These are phyloP conservation scores for Anguilla obscura DNA, from an alignment of 2,797 vertebrate genomes.

Conservation along the genomic window DNA sequence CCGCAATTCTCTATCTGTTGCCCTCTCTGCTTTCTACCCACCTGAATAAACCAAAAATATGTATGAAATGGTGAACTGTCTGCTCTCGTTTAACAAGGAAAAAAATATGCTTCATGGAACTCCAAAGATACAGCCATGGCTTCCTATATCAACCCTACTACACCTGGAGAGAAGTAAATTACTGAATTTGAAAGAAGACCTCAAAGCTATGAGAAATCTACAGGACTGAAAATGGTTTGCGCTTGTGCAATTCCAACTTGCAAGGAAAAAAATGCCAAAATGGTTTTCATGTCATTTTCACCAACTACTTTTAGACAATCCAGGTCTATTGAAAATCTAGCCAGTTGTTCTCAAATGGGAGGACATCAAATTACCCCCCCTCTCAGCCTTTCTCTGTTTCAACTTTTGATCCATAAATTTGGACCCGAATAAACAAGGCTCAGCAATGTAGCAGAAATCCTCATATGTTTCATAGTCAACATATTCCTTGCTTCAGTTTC, in stretches of 20 bases:
- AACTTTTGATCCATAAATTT: neutral
- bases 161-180: neutral
- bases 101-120: too few relatives aligned
- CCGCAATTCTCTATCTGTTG: too few relatives aligned
- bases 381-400: neutral
- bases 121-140: too few relatives aligned
- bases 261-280: neutral
- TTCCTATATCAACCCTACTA: neutral
- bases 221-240: neutral
- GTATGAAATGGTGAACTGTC: too few relatives aligned
- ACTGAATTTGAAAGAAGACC: neutral
- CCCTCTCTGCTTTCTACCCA: too few relatives aligned
- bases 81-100: too few relatives aligned
- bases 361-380: neutral
- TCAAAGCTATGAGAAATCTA: neutral
- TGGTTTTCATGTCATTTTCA: neutral
- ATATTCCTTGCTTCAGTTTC: neutral
- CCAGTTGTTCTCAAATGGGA: neutral
- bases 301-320: neutral
- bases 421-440: neutral
- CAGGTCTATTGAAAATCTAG: neutral
- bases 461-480: neutral
- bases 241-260: neutral
- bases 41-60: too few relatives aligned
- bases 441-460: neutral